Evolutionary conservation across 2,888 invertebrate species (phyloP).

Genomic region (Enoplolaimus lenunculus): DNA sequence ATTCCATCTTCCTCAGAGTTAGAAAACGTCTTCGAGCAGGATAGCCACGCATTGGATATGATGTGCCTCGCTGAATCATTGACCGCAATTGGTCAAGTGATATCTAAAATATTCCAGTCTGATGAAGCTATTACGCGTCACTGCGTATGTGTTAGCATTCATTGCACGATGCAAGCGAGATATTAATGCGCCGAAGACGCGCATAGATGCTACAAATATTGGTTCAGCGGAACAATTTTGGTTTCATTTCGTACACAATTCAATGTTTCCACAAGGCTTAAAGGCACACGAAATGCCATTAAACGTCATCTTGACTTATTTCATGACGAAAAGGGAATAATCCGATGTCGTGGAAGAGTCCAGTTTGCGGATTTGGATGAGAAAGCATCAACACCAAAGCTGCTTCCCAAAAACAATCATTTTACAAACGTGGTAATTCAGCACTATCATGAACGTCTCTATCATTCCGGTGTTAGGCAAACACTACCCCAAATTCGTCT

Average conservation of each 20-base stretch:
- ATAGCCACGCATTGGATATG: not conserved
- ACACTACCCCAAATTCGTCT: not conserved
- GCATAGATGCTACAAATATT: not conserved
- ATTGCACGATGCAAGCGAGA: not conserved
- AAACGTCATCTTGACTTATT: not conserved
- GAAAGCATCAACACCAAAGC: not conserved
- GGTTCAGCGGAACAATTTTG: not conserved
- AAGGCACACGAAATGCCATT: too few relatives aligned
- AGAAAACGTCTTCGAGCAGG: not conserved
- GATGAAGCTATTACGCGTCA: not conserved
- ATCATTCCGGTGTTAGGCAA: slow-evolving; percentile 4
- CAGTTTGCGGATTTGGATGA: not conserved
- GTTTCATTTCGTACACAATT: not conserved
- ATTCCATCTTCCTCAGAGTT: not conserved
- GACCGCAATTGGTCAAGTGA: not conserved
- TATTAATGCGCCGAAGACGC: not conserved
- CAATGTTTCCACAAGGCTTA: not conserved
- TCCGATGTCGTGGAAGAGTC: not conserved
- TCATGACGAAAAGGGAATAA: not conserved
- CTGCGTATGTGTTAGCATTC: not conserved
- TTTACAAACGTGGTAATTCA: not conserved
- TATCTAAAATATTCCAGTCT: not conserved
- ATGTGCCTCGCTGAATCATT: not conserved
- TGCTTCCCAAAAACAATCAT: not conserved
- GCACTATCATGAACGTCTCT: not conserved